A percentile compares a stretch with the other conserved stretches of the same genome.
phyloP scores from a whole-genome alignment of 2,797 vertebrate genomes.

The Pangasius larnaudii region DNA sequence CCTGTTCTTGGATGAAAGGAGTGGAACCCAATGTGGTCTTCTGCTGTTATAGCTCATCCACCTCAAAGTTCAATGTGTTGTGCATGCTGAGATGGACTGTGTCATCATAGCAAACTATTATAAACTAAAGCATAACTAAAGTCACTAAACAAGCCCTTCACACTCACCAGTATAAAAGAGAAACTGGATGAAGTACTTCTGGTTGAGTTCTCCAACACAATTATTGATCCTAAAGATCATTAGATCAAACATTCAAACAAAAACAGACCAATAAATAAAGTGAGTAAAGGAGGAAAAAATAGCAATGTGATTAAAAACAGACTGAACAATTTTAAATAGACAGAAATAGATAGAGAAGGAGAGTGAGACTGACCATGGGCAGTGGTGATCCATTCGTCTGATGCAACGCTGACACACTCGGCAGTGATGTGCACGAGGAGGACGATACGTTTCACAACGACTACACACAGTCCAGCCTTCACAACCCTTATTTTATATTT shows the following conservation, averaged over 20 bases:
- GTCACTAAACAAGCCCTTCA: neutral
- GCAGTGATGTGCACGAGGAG: slow-evolving; percentile 79
- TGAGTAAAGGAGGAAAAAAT: neutral
- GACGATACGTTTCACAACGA: slow-evolving; percentile 82
- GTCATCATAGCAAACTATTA: neutral
- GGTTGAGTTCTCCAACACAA: slow-evolving; percentile 84
- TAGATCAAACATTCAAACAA: neutral
- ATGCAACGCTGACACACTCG: slow-evolving; percentile 82
- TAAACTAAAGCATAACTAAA: neutral
- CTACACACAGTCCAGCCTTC: slow-evolving; percentile 86
- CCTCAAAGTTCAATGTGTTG: no score
- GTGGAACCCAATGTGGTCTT: neutral
- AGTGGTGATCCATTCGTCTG: slow-evolving; percentile 85
- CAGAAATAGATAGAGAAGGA: neutral
- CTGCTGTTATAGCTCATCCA: neutral
- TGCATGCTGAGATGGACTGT: neutral
- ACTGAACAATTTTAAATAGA: neutral
- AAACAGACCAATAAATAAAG: neutral
- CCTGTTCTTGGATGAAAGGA: neutral
- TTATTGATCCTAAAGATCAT: slow-evolving; percentile 81
- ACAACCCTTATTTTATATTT: slow-evolving; percentile 61
- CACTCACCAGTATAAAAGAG: slow-evolving; percentile 82
- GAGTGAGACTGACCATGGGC: slow-evolving; percentile 75
- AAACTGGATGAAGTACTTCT: slow-evolving; percentile 88
- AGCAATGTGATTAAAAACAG: neutral